Evolutionary conservation across 2,113 vertebrate species (phyloP), one percentile per base, ranked within the genome.

Genomic region (Phyllostomus discolor): DNA sequence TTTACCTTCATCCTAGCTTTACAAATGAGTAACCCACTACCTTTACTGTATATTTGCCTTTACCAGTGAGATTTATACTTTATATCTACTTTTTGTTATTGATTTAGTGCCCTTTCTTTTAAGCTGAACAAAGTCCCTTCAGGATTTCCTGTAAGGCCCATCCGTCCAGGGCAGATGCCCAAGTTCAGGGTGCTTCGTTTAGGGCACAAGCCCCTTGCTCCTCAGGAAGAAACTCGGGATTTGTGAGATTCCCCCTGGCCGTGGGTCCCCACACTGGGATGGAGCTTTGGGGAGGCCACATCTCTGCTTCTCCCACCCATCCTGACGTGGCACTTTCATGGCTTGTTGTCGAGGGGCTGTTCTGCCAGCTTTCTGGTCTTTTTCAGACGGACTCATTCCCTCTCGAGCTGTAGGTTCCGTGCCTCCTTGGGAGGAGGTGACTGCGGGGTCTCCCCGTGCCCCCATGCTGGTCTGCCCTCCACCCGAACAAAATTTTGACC

Each of bases 401-500:
- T 33, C 17, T 20, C 7, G 43, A 83, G 26, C 38, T 43, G 28
- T 46, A 64, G 57, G 62, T 83, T 64, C 9, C 0, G 16, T 82
- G 26, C 33, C 38, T 64, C 80, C 38, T 8, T 33, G 38, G 80
- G 10, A 82, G 17, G 38, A 64, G 57, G 57, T 46, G 41, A 33
- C 28, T 62, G 33, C 28, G 46, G 38, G 38, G 43, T 43, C 15
- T 62, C 19, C 26, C 38, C 17, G 31, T 46, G 10, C 28, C 41
- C 22, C 80, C 38, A 83, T 64, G 26, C 31, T 8, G 28, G 3
- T 43, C 17, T 64, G 10, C 15, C 28, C 26, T 57, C 41, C 16
- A 64, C 28, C 38, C 28, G 64, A 11, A 64, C 33, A 59, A 96
- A 97, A 91, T 94, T 31, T 95, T 97, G 76, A 79, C 31, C 59